Base-by-base conservation (phyloP, 2,113 vertebrate genomes). In the Stomatorhinus ivindoensis region DNA sequence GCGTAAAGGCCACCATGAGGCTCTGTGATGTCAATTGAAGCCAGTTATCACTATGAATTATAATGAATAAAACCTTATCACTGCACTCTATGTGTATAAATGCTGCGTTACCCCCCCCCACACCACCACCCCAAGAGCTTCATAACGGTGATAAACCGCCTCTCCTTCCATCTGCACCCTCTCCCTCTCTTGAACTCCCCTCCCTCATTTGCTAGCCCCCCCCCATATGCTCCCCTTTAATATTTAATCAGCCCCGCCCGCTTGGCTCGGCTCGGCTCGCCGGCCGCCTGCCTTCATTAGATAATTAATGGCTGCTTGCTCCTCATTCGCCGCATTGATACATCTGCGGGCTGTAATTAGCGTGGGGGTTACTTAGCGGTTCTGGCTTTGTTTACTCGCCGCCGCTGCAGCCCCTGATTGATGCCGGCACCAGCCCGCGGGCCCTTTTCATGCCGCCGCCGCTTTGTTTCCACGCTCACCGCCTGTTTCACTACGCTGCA, bases 271-370 rank as follows among this genome's bases (percentile, higher is more conserved):
- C 94, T 95, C 93, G 21, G 95, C 95, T 69, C n/a, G n/a, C 61
- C 27, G 61, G 27, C 61, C 61, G 61, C 61, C 61, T 69, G 61
- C 61, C 61, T 95, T 96, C 96, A 95, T 97, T 96, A 96, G 96
- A 96, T 96, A 96, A 96, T 96, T 97, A 96, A 96, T 96, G 95
- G 94, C 93, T 95, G 95, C 95, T 92, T 92, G 93, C 0, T 91
- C 95, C 92, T 93, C 94, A 94, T 95, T 96, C 95, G 94, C 95
- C 95, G 95, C 94, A 94, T 95, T 95, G 95, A 95, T 95, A 96
- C 96, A 96, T 95, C 95, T 96, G 95, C 95, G 96, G 95, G 95
- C 94, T 93, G 94, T 96, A 96, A 96, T 97, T 97, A 97, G 95
- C 91, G 93, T 92, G 93, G 86, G 94, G 94, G 96, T 97, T 96